A percentile compares a stretch with the other conserved stretches of the same genome.
These are phyloP conservation scores for Sakesphorus luctuosus DNA, from an alignment of 2,113 vertebrate genomes.

Conservation along the genomic window DNA sequence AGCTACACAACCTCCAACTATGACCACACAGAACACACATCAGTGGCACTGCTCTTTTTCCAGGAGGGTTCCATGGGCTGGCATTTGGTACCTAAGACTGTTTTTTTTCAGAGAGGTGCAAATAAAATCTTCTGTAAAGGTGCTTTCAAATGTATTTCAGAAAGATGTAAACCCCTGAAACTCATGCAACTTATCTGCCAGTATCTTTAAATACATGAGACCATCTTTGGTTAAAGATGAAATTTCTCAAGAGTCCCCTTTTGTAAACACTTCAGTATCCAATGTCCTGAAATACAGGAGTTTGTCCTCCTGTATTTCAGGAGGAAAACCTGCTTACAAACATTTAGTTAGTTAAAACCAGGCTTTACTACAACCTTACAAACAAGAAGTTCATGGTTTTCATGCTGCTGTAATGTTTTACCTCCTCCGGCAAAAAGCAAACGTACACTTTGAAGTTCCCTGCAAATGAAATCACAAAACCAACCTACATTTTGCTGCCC, in stretches of 20 bases:
- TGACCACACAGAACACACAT: background rate
- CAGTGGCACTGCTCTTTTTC: background rate
- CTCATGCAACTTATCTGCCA: background rate
- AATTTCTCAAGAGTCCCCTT: background rate
- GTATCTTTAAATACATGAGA: background rate
- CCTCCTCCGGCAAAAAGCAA: background rate
- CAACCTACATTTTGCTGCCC: background rate
- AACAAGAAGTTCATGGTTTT: background rate
- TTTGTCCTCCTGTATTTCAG: background rate
- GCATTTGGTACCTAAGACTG: background rate
- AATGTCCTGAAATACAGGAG: too few species aligned
- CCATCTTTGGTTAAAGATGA: background rate
- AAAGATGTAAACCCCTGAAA: background rate
- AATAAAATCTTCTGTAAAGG: background rate
- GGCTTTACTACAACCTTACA: background rate
- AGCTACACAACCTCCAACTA: background rate
- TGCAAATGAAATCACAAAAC: background rate
- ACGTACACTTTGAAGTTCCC: background rate
- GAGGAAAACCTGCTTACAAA: background rate
- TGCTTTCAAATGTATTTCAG: background rate
- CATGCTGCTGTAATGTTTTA: background rate
- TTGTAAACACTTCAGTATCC: background rate
- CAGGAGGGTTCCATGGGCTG: background rate
- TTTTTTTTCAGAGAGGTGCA: background rate
- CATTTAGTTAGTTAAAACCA: background rate